Base-by-base conservation (phyloP, 2,797 vertebrate genomes). In the Myotis daubentonii region DNA sequence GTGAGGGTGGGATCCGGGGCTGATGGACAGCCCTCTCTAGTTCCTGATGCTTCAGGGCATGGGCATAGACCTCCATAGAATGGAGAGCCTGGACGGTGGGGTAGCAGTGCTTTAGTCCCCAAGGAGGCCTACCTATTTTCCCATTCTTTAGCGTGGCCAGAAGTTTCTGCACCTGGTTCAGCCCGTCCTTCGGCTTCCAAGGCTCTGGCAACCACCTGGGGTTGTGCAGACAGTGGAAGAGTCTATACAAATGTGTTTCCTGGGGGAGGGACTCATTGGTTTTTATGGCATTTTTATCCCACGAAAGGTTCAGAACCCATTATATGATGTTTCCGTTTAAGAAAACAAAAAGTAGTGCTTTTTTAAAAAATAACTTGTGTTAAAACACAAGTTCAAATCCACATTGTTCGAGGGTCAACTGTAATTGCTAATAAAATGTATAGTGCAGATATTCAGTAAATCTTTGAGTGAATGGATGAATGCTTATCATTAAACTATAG, bases 71-170 rank as follows among this genome's bases (percentile, higher is more conserved):
- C 6, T 19, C 60, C 30, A 44, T 6, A 2, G 75, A 15, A 3
- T 0, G 5, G 2, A 70, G 41, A 72, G 44, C 22, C 3, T 30
- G 41, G 41, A 3, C 0, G 47, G 9, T 2, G 10, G 1, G 2
- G 19, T 0, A 3, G 16, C 33, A 17, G 9, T 12, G 1, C 44
- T 33, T 53, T 20, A 60, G 2, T 83, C 28, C 10, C n/a, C 36
- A 11, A 7, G 19, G 17, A 23, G 60, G 28, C 33, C 60, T 75
- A 12, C 44, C 22, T 33, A 0, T 70, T 30, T 74, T 62, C 49
- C 51, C 33, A 0, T 38, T 12, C 5, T 25, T 78, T 47, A 33
- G 49, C 74, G 28, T 22, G 28, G 9, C 47, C 74, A 41, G 53
- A 36, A 36, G 36, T 65, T 36, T 80, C 44, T 38, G 41, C 19